Conservation (phyloP, 2,113 vertebrate genomes). For the Ornithorhynchus anatinus region DNA sequence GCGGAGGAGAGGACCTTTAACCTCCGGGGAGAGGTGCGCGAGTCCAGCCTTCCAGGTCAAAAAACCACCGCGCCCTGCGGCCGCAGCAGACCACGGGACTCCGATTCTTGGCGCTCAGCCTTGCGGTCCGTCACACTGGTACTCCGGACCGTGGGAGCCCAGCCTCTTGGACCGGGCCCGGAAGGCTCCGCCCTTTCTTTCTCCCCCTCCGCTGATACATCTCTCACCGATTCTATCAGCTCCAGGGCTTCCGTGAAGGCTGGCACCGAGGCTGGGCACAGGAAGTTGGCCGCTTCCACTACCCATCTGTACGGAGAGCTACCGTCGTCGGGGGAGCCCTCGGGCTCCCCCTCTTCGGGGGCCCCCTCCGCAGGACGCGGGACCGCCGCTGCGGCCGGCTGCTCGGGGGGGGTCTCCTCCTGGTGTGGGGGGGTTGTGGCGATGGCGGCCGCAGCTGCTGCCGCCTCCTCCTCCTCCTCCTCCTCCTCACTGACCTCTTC, state of each 20-base stretch:
- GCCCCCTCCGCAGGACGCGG: constrained; percentile 42
- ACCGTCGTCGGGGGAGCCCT: constrained; percentile 48
- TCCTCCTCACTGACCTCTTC: constrained; percentile 71
- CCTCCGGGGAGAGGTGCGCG: not conserved
- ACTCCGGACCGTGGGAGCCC: no score
- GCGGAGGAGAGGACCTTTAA: no score
- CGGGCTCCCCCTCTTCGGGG: constrained; percentile 38
- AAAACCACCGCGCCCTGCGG: not conserved
- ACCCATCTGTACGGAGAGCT: constrained; percentile 81
- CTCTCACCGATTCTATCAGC: constrained; percentile 92
- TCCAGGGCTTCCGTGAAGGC: constrained; percentile 89
- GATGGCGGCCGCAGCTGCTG: not conserved
- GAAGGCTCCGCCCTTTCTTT: no score
- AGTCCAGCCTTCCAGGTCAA: not conserved
- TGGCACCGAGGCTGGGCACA: constrained; percentile 78
- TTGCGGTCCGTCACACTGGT: not conserved
- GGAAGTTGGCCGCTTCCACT: constrained; percentile 84
- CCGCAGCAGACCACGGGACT: not conserved
- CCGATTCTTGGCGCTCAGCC: not conserved
- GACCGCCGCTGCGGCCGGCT: constrained; percentile 21
- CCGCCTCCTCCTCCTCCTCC: constrained; percentile 12
- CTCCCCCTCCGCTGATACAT: no score
- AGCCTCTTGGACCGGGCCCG: no score
- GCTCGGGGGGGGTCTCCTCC: constrained; percentile 20
- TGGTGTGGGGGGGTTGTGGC: not conserved